Evolutionary conservation across 1,140 invertebrate genomes (phyloP).

Genomic region (Caenorhabditis remanei): DNA sequence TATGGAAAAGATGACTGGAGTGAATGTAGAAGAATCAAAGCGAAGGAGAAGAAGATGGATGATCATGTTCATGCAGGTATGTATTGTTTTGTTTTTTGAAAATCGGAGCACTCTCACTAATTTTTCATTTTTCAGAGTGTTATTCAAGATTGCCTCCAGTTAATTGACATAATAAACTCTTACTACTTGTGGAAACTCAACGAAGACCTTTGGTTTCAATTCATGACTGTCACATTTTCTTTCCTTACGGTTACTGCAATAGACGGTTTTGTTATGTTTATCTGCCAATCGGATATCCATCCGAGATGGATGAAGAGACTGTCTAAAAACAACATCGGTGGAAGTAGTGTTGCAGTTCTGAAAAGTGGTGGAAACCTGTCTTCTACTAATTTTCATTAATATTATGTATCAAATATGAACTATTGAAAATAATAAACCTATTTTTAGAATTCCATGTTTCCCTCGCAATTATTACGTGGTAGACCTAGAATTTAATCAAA

Average conservation of each 20-base stretch:
- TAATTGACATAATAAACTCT: background rate
- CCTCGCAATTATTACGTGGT: background rate
- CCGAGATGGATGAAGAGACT: background rate
- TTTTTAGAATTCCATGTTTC: background rate
- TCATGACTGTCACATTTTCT: background rate
- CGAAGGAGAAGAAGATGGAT: background rate
- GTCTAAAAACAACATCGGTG: background rate
- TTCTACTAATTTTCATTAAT: background rate
- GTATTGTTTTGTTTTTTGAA: background rate
- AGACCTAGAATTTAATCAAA: background rate
- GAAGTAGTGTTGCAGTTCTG: conserved; percentile 1
- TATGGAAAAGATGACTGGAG: conserved; percentile 2
- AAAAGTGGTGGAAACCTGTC: background rate
- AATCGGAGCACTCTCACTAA: too few species aligned
- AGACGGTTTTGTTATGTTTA: background rate
- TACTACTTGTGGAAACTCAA: background rate
- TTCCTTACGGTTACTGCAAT: background rate
- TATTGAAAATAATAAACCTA: background rate
- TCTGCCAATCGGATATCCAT: background rate
- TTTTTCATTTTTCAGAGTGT: background rate
- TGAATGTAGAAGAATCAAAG: conserved; percentile 14
- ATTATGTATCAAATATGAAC: too few species aligned
- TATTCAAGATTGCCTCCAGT: background rate
- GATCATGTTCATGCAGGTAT: background rate
- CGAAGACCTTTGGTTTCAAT: background rate